These are phyloP conservation scores for Drosophila eohydei DNA, from an alignment of 2,888 invertebrate genomes.

Conservation along the genomic window DNA sequence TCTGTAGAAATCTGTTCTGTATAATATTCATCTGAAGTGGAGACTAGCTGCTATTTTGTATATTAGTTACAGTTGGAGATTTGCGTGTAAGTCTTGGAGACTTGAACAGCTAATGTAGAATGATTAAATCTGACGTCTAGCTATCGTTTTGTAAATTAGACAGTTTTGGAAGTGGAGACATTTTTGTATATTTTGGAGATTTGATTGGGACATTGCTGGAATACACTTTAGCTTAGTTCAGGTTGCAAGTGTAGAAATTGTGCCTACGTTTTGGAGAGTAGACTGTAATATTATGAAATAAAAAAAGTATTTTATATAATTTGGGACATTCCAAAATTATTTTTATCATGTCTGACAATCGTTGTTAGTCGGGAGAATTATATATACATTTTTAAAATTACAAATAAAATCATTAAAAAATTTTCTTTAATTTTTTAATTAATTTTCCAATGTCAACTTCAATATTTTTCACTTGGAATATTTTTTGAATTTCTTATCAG, in stretches of 20 bases:
- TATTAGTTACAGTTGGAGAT: neutral
- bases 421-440: no score
- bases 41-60: neutral
- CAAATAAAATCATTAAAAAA: no score
- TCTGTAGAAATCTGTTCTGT: neutral
- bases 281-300: neutral
- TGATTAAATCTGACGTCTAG: neutral
- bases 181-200: neutral
- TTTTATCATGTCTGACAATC: neutral
- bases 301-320: neutral
- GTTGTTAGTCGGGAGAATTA: no score
- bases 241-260: neutral
- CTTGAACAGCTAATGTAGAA: neutral
- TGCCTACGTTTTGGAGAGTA: neutral
- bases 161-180: fast-evolving
- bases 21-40: neutral
- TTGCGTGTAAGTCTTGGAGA: neutral
- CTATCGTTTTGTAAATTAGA: neutral
- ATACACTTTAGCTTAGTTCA: neutral
- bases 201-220: neutral
- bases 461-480: neutral
- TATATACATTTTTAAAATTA: no score
- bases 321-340: neutral
- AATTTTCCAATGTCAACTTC: neutral
- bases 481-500: neutral